These are phyloP conservation scores for Suillia variegata DNA, from an alignment of 2,888 invertebrate genomes.

Conservation along the genomic window DNA sequence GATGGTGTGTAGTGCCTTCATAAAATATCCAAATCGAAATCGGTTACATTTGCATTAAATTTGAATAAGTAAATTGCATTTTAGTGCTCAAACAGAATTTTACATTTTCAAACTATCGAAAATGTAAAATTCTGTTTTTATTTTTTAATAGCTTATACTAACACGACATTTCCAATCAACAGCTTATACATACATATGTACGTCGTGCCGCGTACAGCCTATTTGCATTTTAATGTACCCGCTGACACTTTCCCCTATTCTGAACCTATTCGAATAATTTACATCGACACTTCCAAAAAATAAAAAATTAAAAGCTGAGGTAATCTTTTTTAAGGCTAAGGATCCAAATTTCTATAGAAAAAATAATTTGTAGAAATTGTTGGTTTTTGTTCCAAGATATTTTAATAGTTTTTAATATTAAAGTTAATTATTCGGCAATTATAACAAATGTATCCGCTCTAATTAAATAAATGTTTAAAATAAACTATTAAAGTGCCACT, in stretches of 20 bases:
- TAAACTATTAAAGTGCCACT: too few species aligned
- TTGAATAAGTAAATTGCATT: slow-evolving; percentile 57
- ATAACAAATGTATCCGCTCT: too few species aligned
- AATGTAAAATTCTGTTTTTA: slow-evolving; percentile 20
- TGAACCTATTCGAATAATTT: background rate
- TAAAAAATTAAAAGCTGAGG: background rate
- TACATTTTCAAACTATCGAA: slow-evolving; percentile 9
- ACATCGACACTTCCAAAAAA: background rate
- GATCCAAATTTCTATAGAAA: too few species aligned
- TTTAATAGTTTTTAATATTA: too few species aligned
- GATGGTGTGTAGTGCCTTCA: too few species aligned
- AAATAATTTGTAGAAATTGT: too few species aligned
- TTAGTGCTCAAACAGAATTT: too few species aligned
- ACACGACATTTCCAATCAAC: slow-evolving; percentile 8
- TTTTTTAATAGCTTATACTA: background rate
- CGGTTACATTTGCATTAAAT: slow-evolving; percentile 52
- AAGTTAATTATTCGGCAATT: too few species aligned
- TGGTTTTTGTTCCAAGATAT: too few species aligned
- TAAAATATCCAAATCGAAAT: too few species aligned
- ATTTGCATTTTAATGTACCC: slow-evolving; percentile 24
- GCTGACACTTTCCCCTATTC: background rate
- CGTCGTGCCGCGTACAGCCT: background rate
- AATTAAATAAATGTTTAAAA: too few species aligned
- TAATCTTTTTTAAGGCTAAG: background rate
- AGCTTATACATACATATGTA: slow-evolving; percentile 19